These are phyloP conservation scores for Ptychoptera contaminata DNA, from an alignment of 2,888 invertebrate genomes.

Conservation along the genomic window DNA sequence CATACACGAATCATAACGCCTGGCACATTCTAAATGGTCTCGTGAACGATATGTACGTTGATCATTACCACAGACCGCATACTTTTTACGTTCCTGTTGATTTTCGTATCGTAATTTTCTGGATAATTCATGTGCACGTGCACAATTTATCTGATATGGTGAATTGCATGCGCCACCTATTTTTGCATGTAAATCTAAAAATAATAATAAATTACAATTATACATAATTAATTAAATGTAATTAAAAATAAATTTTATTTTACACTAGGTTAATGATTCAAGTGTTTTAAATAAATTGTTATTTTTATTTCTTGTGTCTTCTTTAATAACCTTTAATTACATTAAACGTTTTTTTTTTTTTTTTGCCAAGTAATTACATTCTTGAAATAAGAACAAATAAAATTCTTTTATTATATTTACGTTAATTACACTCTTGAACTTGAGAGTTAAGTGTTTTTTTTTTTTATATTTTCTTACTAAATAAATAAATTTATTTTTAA, in stretches of 20 bases:
- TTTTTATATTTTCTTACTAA: neutral
- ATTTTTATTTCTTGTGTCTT: too few relatives aligned
- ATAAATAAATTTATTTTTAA: too few relatives aligned
- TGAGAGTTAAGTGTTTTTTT: neutral
- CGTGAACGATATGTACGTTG: slow-evolving; percentile 17
- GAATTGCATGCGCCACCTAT: slow-evolving; percentile 13
- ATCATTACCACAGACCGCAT: slow-evolving; percentile 19
- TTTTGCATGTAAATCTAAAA: slow-evolving; percentile 9
- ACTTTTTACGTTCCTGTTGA: slow-evolving; percentile 7
- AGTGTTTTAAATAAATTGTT: too few relatives aligned
- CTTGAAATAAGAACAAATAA: too few relatives aligned
- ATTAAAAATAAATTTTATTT: too few relatives aligned
- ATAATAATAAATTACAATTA: neutral
- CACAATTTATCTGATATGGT: slow-evolving; percentile 6
- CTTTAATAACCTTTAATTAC: too few relatives aligned
- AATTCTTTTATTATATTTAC: too few relatives aligned
- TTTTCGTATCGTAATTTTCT: slow-evolving; percentile 10
- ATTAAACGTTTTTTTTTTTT: too few relatives aligned
- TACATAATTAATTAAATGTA: too few relatives aligned
- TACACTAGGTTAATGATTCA: too few relatives aligned
- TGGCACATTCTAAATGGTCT: slow-evolving; percentile 18
- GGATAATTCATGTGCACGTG: slow-evolving; percentile 8
- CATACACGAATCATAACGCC: slow-evolving; percentile 17
- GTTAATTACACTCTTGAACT: too few relatives aligned
- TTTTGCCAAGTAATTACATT: too few relatives aligned